These are phyloP conservation scores for Anser cygnoides DNA, from an alignment of 2,113 vertebrate species.

Conservation along the genomic window DNA sequence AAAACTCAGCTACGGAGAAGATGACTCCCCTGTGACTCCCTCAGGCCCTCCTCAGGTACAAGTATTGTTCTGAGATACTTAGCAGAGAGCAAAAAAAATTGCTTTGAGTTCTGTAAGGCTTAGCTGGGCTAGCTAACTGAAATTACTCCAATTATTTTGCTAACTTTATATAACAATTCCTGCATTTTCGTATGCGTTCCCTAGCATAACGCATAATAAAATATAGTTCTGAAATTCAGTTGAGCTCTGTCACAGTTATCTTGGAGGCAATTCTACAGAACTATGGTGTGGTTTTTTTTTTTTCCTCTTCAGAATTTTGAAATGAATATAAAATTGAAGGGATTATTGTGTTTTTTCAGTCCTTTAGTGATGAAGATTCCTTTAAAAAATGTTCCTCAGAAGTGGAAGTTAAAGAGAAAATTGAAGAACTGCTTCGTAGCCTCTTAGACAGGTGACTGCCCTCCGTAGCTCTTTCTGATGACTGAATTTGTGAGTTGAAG, in stretches of 20 bases:
- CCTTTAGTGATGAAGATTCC: slow-evolving; percentile 93
- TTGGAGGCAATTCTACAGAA: background rate
- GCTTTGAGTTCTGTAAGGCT: background rate
- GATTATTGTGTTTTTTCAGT: slow-evolving; percentile 72
- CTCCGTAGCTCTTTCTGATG: background rate
- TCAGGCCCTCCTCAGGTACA: slow-evolving; percentile 88
- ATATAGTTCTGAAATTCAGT: background rate
- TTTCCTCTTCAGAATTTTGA: background rate
- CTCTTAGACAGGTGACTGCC: slow-evolving; percentile 82
- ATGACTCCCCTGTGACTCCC: slow-evolving; percentile 82
- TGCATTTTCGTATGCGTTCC: background rate
- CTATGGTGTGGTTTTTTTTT: too few species aligned
- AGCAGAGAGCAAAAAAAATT: background rate
- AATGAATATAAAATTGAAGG: background rate
- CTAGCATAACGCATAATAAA: background rate
- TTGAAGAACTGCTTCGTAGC: slow-evolving; percentile 80
- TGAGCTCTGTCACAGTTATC: background rate
- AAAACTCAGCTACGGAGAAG: slow-evolving; percentile 83
- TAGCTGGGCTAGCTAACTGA: background rate
- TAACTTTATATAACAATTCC: background rate
- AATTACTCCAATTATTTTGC: background rate
- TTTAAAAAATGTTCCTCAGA: slow-evolving; percentile 87
- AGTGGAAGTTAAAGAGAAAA: slow-evolving; percentile 80
- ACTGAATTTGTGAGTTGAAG: background rate
- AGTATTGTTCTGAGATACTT: background rate